Evolutionary conservation across 2,113 vertebrate species (phyloP), one percentile per base, ranked within the genome.

Genomic region (Solea senegalensis): DNA sequence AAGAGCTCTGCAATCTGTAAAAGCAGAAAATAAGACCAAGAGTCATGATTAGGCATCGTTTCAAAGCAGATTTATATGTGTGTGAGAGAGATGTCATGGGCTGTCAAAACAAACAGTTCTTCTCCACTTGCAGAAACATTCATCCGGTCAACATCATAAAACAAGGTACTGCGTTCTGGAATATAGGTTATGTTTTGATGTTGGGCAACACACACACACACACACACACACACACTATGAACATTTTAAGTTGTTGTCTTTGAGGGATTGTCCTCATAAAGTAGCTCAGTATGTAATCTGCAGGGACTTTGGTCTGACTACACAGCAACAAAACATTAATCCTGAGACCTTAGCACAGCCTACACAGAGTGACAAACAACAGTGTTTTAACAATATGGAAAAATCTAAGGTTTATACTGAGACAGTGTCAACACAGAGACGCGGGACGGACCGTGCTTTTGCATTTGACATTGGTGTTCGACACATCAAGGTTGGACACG

Each of bases 1-100:
- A 94, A 94, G 72, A 94, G 90, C 73, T 94, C 93, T 61, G 93
- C 94, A 52, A 94, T 94, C 94, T 94, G 89, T 46, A 82, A 86
- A 80, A 55, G 87, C 45, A 85, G 28, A 80, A 55, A 74, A 55
- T 75, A 74, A 76, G 63, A 65, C 43, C 15, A 72, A 64, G n/a
- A 3, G 39, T 74, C 53, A 70, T 7, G 44, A 58, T 77, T 73
- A 73, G 49, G 41, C 5, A 48, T 72, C 41, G 69, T 49, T 55
- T 43, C 41, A 43, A 68, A 43, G 49, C 66, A 68, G 0, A 50
- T 34, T 70, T 49, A 50, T 7, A 3, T 9, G 14, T 70, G 45
- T 59, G 34, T 74, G 68, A 64, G 74, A 21, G 21, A 21, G 51
- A 55, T 70, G 59, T 76, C 39, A 73, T n/a, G 51, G 49, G 16